phyloP scores from a whole-genome alignment of 2,888 invertebrate genomes.

The Synanthedon tipuliformis region DNA sequence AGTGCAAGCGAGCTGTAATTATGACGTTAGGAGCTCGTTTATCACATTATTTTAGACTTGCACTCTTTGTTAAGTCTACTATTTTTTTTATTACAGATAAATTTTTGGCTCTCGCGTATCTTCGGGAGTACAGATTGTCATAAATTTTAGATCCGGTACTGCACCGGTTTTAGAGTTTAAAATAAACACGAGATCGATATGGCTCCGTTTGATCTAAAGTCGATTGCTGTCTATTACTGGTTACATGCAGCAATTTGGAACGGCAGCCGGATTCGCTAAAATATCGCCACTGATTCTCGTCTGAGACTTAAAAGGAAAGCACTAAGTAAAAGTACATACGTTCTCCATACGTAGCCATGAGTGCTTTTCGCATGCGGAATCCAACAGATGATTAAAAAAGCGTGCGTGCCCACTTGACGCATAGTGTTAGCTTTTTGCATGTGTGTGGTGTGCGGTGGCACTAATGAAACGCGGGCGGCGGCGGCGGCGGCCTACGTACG shows the following conservation, averaged over 20 bases:
- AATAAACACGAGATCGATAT: conserved; percentile 57
- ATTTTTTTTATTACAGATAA: too few relatives aligned
- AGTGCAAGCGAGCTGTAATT: conserved; percentile 45
- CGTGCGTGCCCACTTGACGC: conserved; percentile 61
- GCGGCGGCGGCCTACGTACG: conserved; percentile 55
- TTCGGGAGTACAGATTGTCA: conserved; percentile 8
- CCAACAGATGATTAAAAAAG: conserved; percentile 38
- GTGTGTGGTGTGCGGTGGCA: conserved; percentile 42
- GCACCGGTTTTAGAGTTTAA: conserved; percentile 27
- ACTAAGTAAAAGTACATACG: not conserved
- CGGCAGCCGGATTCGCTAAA: not conserved
- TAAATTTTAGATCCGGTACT: conserved; percentile 48
- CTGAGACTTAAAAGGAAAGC: not conserved
- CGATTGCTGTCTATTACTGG: conserved; percentile 12
- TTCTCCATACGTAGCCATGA: not conserved
- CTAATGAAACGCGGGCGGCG: conserved; percentile 57
- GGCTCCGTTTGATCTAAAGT: conserved; percentile 17
- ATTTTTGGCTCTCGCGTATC: not conserved
- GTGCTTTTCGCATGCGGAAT: conserved; percentile 12
- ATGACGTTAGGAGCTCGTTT: conserved; percentile 23
- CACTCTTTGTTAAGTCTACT: not conserved
- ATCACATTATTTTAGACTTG: conserved; percentile 4
- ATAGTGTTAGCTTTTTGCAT: conserved; percentile 57
- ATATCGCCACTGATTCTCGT: not conserved
- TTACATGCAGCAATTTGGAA: conserved; percentile 6